phyloP scores from a whole-genome alignment of 2,113 vertebrate genomes.

The Pangasianodon gigas region DNA sequence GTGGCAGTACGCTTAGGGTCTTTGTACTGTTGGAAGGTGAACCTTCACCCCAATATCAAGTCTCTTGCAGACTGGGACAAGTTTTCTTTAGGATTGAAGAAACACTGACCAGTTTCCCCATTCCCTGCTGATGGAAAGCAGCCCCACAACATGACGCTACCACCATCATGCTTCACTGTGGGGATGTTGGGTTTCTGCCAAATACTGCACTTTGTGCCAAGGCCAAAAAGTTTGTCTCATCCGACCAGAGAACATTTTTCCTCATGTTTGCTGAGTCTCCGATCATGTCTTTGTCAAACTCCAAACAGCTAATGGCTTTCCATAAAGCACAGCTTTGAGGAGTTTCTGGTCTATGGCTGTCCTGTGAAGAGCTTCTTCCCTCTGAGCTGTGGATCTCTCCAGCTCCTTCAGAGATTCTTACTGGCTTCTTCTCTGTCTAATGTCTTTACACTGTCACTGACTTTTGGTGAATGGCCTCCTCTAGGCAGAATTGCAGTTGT shows the following conservation, averaged over 20 bases:
- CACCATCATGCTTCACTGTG: neutral
- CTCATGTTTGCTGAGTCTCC: neutral
- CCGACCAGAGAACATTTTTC: neutral
- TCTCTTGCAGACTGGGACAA: neutral
- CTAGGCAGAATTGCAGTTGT: neutral
- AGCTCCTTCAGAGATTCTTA: neutral
- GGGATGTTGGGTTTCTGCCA: neutral
- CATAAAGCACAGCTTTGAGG: neutral
- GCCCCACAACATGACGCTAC: neutral
- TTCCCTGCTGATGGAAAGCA: neutral
- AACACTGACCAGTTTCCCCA: neutral
- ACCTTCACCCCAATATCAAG: neutral
- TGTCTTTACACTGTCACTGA: neutral
- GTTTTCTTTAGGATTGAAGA: neutral
- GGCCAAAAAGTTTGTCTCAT: neutral
- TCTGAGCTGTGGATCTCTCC: neutral
- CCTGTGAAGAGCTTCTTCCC: neutral
- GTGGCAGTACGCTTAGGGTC: no score
- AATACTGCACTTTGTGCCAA: neutral
- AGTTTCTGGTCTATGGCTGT: neutral
- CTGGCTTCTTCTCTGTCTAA: neutral
- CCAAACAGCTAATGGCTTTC: neutral
- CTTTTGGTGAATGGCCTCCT: neutral
- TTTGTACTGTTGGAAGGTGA: neutral
- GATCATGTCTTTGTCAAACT: neutral